Percentiles rank a stretch among this genome's conserved stretches.
Evolutionary conservation across 2,797 vertebrate species (phyloP).

Genomic region (Cirrhinus mrigala): DNA sequence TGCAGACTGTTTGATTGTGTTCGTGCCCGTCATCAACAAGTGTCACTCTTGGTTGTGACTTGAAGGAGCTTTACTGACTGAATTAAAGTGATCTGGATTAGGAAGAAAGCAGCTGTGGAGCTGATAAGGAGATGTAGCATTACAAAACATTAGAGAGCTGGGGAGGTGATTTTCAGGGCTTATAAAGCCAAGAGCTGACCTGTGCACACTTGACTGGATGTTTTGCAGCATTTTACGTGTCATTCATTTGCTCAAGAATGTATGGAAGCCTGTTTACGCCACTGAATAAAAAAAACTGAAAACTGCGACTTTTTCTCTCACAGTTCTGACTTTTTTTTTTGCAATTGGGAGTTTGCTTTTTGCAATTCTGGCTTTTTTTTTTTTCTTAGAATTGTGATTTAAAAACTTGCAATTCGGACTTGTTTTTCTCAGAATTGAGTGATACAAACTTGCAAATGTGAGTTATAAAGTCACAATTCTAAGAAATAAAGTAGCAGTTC

Average conservation of each 20-base stretch:
- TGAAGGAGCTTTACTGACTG: constrained; percentile 26
- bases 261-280: no score
- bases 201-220: not conserved
- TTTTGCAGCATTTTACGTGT: not conserved
- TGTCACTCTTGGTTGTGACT: constrained; percentile 2
- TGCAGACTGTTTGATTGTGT: constrained; percentile 11
- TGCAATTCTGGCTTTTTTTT: no score
- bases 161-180: constrained; percentile 1
- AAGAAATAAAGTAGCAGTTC: no score
- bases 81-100: constrained; percentile 24
- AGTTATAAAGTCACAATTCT: no score
- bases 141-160: not conserved
- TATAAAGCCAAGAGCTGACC: constrained; percentile 9
- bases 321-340: no score
- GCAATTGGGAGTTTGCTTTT: no score
- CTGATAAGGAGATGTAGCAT: constrained; percentile 7
- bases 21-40: constrained; percentile 12
- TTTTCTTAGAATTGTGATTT: no score
- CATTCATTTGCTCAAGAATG: not conserved
- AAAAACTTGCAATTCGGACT: no score
- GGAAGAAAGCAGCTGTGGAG: constrained; percentile 8
- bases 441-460: no score
- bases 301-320: no score
- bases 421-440: no score
- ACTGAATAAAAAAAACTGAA: no score